These are phyloP conservation scores for Ophthalmolycus amberensis DNA, from an alignment of 2,113 vertebrate genomes.

Conservation along the genomic window DNA sequence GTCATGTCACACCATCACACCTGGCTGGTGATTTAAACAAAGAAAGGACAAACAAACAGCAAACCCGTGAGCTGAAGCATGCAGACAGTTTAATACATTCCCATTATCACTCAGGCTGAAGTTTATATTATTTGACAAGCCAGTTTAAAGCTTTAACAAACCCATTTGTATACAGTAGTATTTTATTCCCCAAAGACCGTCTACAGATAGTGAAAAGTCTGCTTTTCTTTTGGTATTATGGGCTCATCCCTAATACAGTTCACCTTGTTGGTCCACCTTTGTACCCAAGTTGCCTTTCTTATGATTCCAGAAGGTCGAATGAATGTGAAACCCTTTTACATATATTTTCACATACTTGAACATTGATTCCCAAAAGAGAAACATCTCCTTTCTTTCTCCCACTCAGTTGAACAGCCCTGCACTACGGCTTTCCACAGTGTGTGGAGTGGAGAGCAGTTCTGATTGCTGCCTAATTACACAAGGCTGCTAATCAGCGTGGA, in stretches of 20 bases:
- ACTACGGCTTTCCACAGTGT: background rate
- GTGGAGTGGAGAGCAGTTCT: constrained; percentile 36
- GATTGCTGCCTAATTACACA: constrained; percentile 61
- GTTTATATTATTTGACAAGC: background rate
- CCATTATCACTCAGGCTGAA: no score
- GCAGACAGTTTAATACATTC: no score
- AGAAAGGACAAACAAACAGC: no score
- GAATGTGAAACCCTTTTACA: no score
- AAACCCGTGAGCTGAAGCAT: no score
- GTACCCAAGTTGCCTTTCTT: no score
- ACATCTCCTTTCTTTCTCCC: background rate
- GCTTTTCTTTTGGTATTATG: background rate
- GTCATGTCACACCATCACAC: background rate
- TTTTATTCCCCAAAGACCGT: background rate
- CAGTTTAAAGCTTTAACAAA: background rate
- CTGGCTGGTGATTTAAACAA: background rate
- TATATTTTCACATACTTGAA: background rate
- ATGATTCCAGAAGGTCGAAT: background rate
- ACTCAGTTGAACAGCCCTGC: background rate
- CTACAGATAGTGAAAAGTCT: background rate
- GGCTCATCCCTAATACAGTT: no score
- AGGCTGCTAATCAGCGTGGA: constrained; percentile 58
- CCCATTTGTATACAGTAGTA: background rate
- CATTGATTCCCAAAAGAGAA: background rate
- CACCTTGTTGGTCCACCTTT: no score